phyloP scores from a whole-genome alignment of 1,140 invertebrate species.

The Belonocnema kinseyi region DNA sequence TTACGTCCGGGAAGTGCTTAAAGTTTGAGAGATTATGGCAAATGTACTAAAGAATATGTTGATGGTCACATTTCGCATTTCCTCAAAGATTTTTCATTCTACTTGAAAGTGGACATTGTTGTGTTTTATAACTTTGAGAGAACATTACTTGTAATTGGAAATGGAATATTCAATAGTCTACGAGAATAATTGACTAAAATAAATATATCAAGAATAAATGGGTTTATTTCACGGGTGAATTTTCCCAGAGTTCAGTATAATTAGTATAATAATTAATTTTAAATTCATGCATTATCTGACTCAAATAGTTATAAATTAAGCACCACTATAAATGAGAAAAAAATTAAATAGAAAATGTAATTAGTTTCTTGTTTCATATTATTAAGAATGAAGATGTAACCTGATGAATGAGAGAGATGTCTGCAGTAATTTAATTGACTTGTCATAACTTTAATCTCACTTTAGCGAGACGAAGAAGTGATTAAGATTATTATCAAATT shows the following conservation, averaged over 20 bases:
- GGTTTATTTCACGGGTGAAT: not conserved
- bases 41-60: not conserved
- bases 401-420: not conserved
- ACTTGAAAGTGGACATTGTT: not conserved
- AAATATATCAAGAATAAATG: not conserved
- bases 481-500: constrained; percentile 15
- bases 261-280: constrained; percentile 8
- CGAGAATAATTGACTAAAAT: no score
- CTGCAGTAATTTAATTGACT: constrained; percentile 17
- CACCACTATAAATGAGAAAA: no score
- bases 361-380: not conserved
- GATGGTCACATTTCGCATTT: not conserved
- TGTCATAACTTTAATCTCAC: not conserved
- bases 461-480: not conserved
- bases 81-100: not conserved
- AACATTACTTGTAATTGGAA: not conserved
- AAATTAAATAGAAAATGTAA: no score
- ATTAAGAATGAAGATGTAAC: not conserved
- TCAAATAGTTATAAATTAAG: not conserved
- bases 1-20: constrained; percentile 57
- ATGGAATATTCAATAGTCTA: no score
- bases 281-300: not conserved
- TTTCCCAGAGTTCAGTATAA: constrained; percentile 3
- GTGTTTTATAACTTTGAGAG: not conserved
- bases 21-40: constrained; percentile 16